A percentile compares a stretch with the other conserved stretches of the same genome.
Conservation (phyloP, 2,113 vertebrate species). For the Heloderma charlesbogerti region DNA sequence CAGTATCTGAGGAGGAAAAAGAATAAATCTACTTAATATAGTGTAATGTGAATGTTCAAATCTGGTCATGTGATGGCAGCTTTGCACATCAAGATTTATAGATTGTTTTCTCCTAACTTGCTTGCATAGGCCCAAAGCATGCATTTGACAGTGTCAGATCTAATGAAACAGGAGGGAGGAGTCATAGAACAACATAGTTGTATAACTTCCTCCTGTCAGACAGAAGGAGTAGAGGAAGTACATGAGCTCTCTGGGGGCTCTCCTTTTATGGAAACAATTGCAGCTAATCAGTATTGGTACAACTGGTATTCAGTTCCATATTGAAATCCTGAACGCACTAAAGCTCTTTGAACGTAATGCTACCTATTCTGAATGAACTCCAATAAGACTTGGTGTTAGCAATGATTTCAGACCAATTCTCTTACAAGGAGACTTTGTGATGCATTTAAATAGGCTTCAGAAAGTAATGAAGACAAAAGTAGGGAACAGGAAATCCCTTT, state of each 20-base stretch:
- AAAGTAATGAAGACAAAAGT: background rate
- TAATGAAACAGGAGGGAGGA: background rate
- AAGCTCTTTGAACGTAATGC: background rate
- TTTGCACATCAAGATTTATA: background rate
- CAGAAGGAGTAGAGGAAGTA: constrained; percentile 53
- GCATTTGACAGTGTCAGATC: background rate
- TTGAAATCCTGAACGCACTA: background rate
- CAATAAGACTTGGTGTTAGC: constrained; percentile 11
- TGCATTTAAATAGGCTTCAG: constrained; percentile 3
- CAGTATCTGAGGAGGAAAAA: background rate
- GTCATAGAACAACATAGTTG: background rate
- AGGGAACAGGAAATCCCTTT: constrained; percentile 29
- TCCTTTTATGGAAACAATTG: constrained; percentile 73
- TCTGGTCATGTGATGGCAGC: background rate
- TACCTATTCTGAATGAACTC: constrained; percentile 26
- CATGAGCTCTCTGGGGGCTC: constrained; percentile 44
- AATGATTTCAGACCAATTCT: background rate
- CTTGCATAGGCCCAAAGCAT: background rate
- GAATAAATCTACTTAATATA: background rate
- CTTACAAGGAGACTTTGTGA: background rate
- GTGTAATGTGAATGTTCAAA: background rate
- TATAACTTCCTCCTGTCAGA: constrained; percentile 6
- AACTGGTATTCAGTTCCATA: constrained; percentile 51
- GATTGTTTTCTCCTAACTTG: background rate
- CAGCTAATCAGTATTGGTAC: constrained; percentile 41